These are phyloP conservation scores for Trissonchulus latispiculum DNA, from an alignment of 2,888 invertebrate species.

Conservation along the genomic window DNA sequence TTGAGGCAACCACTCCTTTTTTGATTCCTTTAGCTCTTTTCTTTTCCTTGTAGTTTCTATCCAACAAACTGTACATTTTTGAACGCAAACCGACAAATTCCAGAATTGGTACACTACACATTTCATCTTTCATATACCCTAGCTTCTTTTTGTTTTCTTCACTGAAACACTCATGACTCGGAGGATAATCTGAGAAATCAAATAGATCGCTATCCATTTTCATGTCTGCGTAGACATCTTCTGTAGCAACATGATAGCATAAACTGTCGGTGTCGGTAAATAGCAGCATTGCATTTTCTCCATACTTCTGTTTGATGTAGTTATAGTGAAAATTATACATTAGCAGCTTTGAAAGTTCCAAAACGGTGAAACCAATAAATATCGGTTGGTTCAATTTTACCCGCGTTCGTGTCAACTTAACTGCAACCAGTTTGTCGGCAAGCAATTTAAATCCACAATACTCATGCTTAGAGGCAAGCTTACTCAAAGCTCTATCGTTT, in stretches of 20 bases:
- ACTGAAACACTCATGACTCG: neutral
- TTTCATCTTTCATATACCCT: conserved; percentile 8
- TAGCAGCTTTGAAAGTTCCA: too few species aligned
- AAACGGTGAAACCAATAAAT: neutral
- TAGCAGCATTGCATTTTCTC: neutral
- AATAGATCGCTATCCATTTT: neutral
- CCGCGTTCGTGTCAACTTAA: neutral
- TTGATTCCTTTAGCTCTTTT: too few species aligned
- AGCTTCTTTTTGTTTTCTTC: neutral
- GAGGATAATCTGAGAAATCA: neutral
- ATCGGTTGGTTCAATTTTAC: too few species aligned
- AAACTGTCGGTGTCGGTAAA: conserved; percentile 2
- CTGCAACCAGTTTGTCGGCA: too few species aligned
- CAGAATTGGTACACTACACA: too few species aligned
- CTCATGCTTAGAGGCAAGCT: neutral
- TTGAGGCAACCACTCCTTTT: neutral
- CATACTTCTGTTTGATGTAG: too few species aligned
- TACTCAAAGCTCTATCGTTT: neutral
- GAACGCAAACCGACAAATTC: too few species aligned
- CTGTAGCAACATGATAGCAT: too few species aligned
- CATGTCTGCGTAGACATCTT: neutral
- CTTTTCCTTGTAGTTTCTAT: neutral
- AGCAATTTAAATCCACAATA: neutral
- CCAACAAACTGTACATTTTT: neutral
- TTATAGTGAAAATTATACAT: too few species aligned